Evolutionary conservation across 2,888 invertebrate genomes (phyloP), one percentile per base, ranked within the genome.

Genomic region (Drosophila nr. medialis): DNA sequence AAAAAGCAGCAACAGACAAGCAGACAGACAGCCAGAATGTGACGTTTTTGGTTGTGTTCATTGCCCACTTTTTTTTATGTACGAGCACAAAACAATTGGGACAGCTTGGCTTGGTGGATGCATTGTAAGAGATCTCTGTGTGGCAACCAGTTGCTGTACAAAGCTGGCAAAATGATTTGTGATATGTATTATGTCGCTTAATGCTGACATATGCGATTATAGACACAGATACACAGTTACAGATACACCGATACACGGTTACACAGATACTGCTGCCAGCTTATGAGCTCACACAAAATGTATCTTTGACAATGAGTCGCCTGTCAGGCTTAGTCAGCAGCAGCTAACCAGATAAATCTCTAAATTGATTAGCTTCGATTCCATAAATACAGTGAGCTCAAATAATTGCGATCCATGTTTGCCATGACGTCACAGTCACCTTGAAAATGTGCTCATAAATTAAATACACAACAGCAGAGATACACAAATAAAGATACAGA

Each of bases 121-220:
- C 67, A 49, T 66, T 56, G n/a, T 34, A 4, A 24, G 30, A 55
- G 15, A 27, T 24, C 45, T 60, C 55, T 68, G 42, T 54, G 54
- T 11, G n/a, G 42, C 36, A 54, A 78, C 68, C 60, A 60, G 56
- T 55, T 64, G 34, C 10, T 54, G 27, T n/a, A 51, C 24, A 50
- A 63, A 30, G 66, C 75, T 66, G 75, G 18, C 66, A 78, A 79
- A 74, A 64, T 75, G 70, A 76, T 74, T 73, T 77, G 72, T 77
- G 64, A 60, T 58, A 21, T 66, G 40, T 77, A 65, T 65, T 73
- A 64, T 77, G 54, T 21, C 40, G 30, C 45, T 62, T 74, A 80
- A 86, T 86, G 78, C 89, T 79, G 83, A 83, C 89, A 78, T 73
- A 88, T 79, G 78, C 72, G 71, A 48, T 70, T 75, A 56, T 59